phyloP scores from a whole-genome alignment of 2,797 vertebrate species.

The Lepidocolaptes lacrymiger region DNA sequence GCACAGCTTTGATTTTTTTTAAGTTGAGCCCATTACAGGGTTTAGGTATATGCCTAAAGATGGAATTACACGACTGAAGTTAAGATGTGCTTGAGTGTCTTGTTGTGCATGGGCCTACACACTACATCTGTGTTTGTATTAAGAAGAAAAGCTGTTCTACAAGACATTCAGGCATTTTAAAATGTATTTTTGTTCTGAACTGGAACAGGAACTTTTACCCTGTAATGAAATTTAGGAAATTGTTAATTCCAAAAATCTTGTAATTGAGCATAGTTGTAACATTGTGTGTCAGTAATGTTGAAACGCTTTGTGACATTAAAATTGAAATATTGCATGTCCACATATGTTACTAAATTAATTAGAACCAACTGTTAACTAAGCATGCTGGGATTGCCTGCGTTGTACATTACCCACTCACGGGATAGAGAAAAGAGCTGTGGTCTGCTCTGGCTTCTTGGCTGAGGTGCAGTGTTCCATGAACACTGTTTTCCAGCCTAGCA shows the following conservation, averaged over 20 bases:
- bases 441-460: neutral
- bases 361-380: constrained; percentile 56
- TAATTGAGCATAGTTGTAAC: constrained; percentile 11
- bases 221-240: constrained; percentile 21
- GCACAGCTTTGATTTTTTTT: neutral
- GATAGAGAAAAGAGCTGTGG: neutral
- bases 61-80: neutral
- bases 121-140: constrained; percentile 65
- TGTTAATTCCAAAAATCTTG: constrained; percentile 17
- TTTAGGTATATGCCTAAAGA: constrained; percentile 1
- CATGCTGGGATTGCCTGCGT: neutral
- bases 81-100: constrained; percentile 13
- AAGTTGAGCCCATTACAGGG: neutral
- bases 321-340: constrained; percentile 50
- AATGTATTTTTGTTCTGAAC: constrained; percentile 39
- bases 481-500: neutral
- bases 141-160: constrained; percentile 53
- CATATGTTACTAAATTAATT: constrained; percentile 61
- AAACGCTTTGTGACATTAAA: constrained; percentile 28
- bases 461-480: neutral
- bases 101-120: constrained; percentile 21
- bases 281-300: constrained; percentile 29
- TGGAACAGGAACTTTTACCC: constrained; percentile 48
- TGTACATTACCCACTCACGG: neutral
- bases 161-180: neutral